phyloP scores from a whole-genome alignment of 2,113 vertebrate species.

The Podarcis cretensis region DNA sequence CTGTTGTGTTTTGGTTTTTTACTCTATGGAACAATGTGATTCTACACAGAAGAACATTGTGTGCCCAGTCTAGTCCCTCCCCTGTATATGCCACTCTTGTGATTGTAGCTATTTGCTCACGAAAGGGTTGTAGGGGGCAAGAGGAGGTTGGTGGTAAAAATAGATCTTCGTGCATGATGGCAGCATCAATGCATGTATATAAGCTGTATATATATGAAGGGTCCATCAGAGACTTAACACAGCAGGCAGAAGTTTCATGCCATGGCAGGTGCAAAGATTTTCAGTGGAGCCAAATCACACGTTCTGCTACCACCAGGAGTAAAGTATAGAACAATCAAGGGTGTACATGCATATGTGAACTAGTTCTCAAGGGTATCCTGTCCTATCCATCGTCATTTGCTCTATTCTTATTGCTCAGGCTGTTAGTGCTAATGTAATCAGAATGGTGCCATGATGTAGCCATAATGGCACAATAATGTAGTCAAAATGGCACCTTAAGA shows the following conservation, averaged over 20 bases:
- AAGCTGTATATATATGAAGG: not conserved
- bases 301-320: not conserved
- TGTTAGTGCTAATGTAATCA: too few species aligned
- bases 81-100: not conserved
- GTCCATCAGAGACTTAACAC: not conserved
- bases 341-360: not conserved
- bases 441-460: too few species aligned
- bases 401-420: too few species aligned
- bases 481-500: too few species aligned
- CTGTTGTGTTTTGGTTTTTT: slow-evolving; percentile 35
- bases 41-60: slow-evolving; percentile 27
- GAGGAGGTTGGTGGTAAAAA: not conserved
- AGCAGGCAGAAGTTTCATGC: not conserved
- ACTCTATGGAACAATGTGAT: slow-evolving; percentile 31
- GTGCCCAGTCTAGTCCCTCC: not conserved
- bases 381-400: too few species aligned
- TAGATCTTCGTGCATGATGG: not conserved
- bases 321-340: too few species aligned
- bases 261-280: not conserved
- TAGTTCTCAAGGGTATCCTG: not conserved
- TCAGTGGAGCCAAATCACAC: not conserved
- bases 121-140: too few species aligned
- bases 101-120: not conserved
- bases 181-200: not conserved
- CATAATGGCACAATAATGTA: too few species aligned